Conservation (phyloP, 2,113 vertebrate genomes). For the Apteryx mantelli region DNA sequence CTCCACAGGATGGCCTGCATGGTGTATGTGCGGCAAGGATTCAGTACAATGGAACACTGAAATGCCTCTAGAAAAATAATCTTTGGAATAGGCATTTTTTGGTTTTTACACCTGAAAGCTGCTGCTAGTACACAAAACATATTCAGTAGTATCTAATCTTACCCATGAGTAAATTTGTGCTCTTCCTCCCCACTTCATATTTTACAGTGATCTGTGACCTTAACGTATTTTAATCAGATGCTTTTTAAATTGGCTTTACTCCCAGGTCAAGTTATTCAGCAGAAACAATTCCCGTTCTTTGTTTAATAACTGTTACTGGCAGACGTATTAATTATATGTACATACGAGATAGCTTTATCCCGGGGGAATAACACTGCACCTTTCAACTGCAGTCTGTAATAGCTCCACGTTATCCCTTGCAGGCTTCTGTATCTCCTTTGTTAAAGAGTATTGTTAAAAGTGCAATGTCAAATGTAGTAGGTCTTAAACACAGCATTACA, state of each 20-base stretch:
- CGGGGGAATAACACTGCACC: slow-evolving; percentile 38
- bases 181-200: slow-evolving; percentile 57
- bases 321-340: slow-evolving; percentile 73
- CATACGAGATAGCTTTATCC: slow-evolving; percentile 52
- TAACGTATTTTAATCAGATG: slow-evolving; percentile 66
- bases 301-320: slow-evolving; percentile 64
- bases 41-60: neutral
- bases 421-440: neutral
- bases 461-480: neutral
- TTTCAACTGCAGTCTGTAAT: neutral
- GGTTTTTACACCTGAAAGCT: slow-evolving; percentile 17
- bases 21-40: neutral
- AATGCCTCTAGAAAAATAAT: neutral
- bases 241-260: slow-evolving; percentile 67
- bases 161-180: slow-evolving; percentile 19
- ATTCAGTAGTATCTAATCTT: slow-evolving; percentile 3
- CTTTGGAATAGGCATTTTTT: neutral
- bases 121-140: neutral
- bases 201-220: slow-evolving; percentile 72
- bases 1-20: neutral
- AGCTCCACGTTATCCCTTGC: neutral
- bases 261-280: slow-evolving; percentile 60
- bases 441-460: neutral
- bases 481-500: neutral
- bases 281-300: slow-evolving; percentile 64